These are phyloP conservation scores for Metallyticus violacea DNA, from an alignment of 2,888 invertebrate genomes.

Conservation along the genomic window DNA sequence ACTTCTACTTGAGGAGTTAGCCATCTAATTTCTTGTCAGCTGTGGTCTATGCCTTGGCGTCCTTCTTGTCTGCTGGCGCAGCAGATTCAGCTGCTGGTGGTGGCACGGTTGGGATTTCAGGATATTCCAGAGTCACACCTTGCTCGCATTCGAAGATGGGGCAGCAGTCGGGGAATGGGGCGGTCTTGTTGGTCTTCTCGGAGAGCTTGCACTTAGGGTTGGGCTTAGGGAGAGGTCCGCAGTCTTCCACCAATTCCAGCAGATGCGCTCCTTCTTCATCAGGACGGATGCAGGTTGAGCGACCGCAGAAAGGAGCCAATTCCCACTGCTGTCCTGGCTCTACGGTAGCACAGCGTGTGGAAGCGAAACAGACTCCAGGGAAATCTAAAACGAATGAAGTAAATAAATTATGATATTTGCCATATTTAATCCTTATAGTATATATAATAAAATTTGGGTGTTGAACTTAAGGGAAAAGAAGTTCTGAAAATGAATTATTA, in stretches of 20 bases:
- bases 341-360: constrained; percentile 83
- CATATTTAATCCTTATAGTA: no score
- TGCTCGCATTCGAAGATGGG: constrained; percentile 82
- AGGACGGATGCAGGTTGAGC: constrained; percentile 79
- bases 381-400: constrained; percentile 67
- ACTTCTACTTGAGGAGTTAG: not conserved
- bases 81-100: constrained; percentile 41
- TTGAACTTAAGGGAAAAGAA: no score
- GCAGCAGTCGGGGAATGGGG: constrained; percentile 82
- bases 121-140: constrained; percentile 81
- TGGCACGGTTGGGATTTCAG: constrained; percentile 65
- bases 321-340: constrained; percentile 86
- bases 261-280: constrained; percentile 73
- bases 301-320: constrained; percentile 85
- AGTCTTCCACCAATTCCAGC: constrained; percentile 83
- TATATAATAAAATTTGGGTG: no score
- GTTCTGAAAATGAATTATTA: no score
- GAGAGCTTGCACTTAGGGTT: constrained; percentile 84
- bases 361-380: constrained; percentile 88
- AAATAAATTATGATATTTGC: no score
- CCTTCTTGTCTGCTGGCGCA: constrained; percentile 26
- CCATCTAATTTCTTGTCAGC: not conserved
- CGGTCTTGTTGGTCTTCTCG: constrained; percentile 87
- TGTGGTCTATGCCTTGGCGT: constrained; percentile 5
- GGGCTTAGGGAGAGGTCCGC: constrained; percentile 81